Conservation (phyloP, 1,140 invertebrate species). For the Stenopsyche tienmushanensis region DNA sequence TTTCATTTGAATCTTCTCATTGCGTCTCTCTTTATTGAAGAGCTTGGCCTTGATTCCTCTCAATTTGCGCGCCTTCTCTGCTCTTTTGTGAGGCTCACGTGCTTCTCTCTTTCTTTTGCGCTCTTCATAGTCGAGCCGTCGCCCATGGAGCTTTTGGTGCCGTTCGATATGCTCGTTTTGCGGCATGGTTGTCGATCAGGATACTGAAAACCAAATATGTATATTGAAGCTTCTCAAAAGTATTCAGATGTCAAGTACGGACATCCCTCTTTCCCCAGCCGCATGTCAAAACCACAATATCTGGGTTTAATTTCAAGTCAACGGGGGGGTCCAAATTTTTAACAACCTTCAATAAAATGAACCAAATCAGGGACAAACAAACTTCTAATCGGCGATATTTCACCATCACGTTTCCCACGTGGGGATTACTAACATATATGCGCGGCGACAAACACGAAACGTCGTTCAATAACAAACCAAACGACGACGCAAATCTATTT, state of each 20-base stretch:
- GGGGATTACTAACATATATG: not conserved
- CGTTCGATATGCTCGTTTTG: slow-evolving; percentile 99
- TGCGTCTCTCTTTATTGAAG: slow-evolving; percentile 93
- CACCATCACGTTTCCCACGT: too few relatives aligned
- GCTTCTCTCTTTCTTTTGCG: slow-evolving; percentile 94
- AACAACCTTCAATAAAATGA: too few relatives aligned
- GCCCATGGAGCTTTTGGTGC: slow-evolving; percentile 93
- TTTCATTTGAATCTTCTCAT: slow-evolving; percentile 99
- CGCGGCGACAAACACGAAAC: not conserved
- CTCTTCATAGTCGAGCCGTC: slow-evolving; percentile 97
- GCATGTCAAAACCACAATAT: too few relatives aligned
- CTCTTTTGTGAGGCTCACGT: slow-evolving; percentile 84
- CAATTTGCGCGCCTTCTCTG: slow-evolving; percentile 88
- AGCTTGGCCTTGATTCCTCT: slow-evolving; percentile 97
- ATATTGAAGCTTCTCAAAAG: not conserved
- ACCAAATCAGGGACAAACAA: too few relatives aligned
- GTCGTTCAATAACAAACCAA: too few relatives aligned
- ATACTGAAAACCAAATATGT: slow-evolving; percentile 55
- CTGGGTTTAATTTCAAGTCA: not conserved
- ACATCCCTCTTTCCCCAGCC: too few relatives aligned
- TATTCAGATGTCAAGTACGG: too few relatives aligned
- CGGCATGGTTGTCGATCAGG: slow-evolving; percentile 76
- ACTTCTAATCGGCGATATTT: too few relatives aligned
- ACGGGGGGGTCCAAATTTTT: too few relatives aligned
- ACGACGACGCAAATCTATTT: too few relatives aligned